Evolutionary conservation across 1,140 invertebrate species (phyloP).

Genomic region (Lycorma delicatula): DNA sequence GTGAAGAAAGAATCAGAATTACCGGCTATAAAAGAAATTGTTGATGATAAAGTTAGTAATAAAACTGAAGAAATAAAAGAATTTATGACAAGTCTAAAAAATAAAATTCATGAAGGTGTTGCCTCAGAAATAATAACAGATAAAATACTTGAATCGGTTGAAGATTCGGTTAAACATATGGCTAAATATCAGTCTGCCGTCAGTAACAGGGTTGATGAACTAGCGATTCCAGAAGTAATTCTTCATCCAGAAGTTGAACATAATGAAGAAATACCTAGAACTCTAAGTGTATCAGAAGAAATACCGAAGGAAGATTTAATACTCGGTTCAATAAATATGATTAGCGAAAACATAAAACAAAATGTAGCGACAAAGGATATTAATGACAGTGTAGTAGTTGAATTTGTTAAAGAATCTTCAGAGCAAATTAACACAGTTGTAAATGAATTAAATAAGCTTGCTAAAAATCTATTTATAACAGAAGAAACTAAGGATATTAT

Average conservation of each 20-base stretch:
- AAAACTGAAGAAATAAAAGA: background rate
- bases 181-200: no score
- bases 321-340: background rate
- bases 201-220: no score
- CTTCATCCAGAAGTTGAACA: no score
- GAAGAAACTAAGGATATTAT: background rate
- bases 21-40: background rate
- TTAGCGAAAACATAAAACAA: background rate
- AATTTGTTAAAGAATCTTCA: background rate
- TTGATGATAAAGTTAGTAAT: background rate
- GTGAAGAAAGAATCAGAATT: background rate
- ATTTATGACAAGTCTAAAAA: background rate
- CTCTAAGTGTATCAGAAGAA: background rate
- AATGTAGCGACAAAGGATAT: background rate
- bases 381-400: no score
- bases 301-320: slow-evolving; percentile 2
- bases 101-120: background rate
- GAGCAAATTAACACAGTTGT: background rate
- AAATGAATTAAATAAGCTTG: background rate
- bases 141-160: no score
- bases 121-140: no score
- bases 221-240: no score
- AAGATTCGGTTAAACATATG: no score
- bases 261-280: background rate
- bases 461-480: background rate